Percentiles rank a stretch among this genome's conserved stretches.
These are phyloP conservation scores for Halcyon senegalensis DNA, from an alignment of 2,113 vertebrate species.

Conservation along the genomic window DNA sequence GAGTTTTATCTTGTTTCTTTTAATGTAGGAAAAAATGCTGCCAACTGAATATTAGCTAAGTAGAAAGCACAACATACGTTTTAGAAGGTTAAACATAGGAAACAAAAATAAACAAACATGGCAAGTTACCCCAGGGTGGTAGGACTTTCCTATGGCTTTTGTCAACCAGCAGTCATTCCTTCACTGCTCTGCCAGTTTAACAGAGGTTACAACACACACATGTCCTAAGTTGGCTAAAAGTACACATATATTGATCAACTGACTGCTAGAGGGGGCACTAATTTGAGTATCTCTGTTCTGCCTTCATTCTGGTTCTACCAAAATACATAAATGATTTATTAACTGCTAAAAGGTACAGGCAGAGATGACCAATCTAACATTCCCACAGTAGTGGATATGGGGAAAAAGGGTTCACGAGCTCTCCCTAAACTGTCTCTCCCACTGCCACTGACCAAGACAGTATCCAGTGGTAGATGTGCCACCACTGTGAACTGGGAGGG, in stretches of 20 bases:
- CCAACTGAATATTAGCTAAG: not conserved
- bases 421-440: not conserved
- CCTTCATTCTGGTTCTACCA: not conserved
- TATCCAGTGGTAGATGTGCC: not conserved
- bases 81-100: not conserved
- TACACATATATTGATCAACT: not conserved
- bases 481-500: not conserved
- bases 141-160: not conserved
- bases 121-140: not conserved
- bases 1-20: not conserved
- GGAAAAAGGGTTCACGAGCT: not conserved
- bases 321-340: not conserved
- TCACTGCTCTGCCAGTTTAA: not conserved
- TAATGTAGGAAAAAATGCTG: not conserved
- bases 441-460: not conserved
- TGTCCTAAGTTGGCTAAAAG: not conserved
- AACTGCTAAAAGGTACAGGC: not conserved
- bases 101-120: not conserved
- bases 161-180: not conserved
- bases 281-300: not conserved
- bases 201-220: not conserved
- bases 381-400: not conserved
- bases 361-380: not conserved
- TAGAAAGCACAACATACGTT: not conserved
- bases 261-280: not conserved